A percentile compares a stretch with the other conserved stretches of the same genome.
phyloP scores from a whole-genome alignment of 2,113 vertebrate species.

The Silurus glanis region DNA sequence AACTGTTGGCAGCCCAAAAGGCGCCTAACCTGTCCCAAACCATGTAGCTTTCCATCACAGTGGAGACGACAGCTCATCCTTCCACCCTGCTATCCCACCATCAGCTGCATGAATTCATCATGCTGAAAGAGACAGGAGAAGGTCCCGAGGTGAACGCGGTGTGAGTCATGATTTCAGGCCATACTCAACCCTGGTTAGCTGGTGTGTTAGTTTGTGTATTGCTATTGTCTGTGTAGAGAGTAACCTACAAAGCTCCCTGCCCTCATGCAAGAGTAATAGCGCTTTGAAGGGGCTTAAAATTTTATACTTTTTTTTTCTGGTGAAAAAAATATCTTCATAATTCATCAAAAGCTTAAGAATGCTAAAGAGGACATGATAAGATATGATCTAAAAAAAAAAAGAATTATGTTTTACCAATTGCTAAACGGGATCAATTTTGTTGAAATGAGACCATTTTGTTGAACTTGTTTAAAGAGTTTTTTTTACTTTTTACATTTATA shows the following conservation, averaged over 20 bases:
- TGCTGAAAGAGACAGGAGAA: constrained; percentile 12
- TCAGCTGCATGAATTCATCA: constrained; percentile 11
- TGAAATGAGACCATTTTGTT: not conserved
- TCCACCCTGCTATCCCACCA: not conserved
- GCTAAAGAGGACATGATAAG: constrained; percentile 1
- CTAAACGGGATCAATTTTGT: not conserved
- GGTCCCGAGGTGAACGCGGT: constrained; percentile 29
- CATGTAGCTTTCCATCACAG: constrained; percentile 15
- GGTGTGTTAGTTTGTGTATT: not conserved
- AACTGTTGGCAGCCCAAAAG: constrained; percentile 5
- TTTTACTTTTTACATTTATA: not conserved
- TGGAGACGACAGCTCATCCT: constrained; percentile 19
- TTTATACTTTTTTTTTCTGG: constrained; percentile 61
- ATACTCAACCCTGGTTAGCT: not conserved
- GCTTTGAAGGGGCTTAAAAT: constrained; percentile 61
- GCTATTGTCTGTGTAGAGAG: constrained; percentile 48
- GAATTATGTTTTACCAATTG: not conserved
- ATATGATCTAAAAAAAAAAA: not conserved
- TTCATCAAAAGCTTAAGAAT: not conserved
- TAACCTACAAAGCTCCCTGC: constrained; percentile 57
- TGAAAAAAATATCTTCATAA: constrained; percentile 51
- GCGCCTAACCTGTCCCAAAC: constrained; percentile 18
- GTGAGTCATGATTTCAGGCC: constrained; percentile 24
- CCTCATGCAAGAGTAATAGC: constrained; percentile 68
- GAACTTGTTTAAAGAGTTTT: not conserved